A percentile compares a stretch with the other conserved stretches of the same genome.
Evolutionary conservation across 2,113 vertebrate species (phyloP).

Genomic region (Acanthisitta chloris): DNA sequence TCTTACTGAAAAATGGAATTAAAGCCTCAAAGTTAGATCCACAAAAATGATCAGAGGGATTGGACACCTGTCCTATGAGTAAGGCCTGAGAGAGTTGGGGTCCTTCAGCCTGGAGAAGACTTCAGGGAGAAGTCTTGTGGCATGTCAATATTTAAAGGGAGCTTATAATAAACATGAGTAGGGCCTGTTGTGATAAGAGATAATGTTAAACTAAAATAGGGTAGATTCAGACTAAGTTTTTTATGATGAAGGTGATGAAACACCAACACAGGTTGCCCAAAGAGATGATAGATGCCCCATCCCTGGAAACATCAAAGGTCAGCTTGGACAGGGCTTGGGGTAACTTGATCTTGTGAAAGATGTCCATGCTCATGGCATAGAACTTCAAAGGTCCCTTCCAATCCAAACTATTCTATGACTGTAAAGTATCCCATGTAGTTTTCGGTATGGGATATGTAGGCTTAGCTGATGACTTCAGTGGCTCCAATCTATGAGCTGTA

Average conservation of each 20-base stretch:
- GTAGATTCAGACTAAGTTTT: not conserved
- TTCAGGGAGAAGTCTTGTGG: not conserved
- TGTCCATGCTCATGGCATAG: not conserved
- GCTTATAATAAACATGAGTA: not conserved
- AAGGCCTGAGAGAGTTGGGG: not conserved
- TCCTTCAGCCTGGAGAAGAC: not conserved
- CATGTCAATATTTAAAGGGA: not conserved
- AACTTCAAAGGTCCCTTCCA: not conserved
- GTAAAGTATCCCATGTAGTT: not conserved
- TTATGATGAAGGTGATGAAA: rapidly evolving
- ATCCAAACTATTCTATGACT: not conserved
- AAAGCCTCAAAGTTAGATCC: not conserved
- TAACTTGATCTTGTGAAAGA: not conserved
- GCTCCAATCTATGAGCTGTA: not conserved
- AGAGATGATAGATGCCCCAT: not conserved
- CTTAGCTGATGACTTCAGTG: not conserved
- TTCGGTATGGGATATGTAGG: not conserved
- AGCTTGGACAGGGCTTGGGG: not conserved
- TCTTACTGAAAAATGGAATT: not conserved
- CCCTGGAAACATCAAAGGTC: not conserved
- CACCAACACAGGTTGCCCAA: not conserved
- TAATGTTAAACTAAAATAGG: not conserved
- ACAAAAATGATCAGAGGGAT: not conserved
- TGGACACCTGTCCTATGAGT: not conserved
- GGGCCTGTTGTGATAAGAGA: not conserved